Percentiles rank a stretch among this genome's conserved stretches.
phyloP scores from a whole-genome alignment of 2,888 invertebrate species.

The Polia nebulosa region DNA sequence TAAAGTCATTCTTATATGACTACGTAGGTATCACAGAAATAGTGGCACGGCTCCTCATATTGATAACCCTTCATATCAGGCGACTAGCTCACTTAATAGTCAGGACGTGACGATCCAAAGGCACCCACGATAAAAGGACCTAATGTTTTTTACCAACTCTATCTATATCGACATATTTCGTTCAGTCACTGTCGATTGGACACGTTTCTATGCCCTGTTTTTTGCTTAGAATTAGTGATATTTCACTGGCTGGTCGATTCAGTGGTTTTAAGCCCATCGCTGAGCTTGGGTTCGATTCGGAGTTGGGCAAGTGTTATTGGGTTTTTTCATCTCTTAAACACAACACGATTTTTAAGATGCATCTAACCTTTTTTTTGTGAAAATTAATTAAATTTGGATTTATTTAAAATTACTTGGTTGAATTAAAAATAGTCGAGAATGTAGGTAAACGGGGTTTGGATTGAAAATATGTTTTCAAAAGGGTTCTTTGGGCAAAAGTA shows the following conservation, averaged over 20 bases:
- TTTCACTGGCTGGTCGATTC: no score
- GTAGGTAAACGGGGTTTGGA: no score
- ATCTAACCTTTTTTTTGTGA: background rate
- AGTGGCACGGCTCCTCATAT: slow-evolving; percentile 56
- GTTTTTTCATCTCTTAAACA: no score
- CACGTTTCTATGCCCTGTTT: slow-evolving; percentile 9
- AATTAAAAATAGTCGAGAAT: background rate
- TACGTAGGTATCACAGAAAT: slow-evolving; percentile 36
- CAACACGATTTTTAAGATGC: no score
- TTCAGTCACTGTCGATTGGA: slow-evolving; percentile 5
- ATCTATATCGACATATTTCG: slow-evolving; percentile 19
- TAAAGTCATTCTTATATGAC: no score
- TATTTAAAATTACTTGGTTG: background rate
- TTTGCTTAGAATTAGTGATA: background rate
- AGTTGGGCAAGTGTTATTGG: no score
- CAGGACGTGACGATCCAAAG: slow-evolving; percentile 71
- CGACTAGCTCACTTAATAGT: slow-evolving; percentile 63
- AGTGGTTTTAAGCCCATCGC: no score
- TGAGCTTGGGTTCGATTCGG: no score
- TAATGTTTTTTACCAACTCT: slow-evolving; percentile 58
- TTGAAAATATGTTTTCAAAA: slow-evolving; percentile 6
- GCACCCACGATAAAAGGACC: slow-evolving; percentile 53
- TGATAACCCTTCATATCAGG: slow-evolving; percentile 67
- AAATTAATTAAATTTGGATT: background rate
- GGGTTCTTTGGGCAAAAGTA: no score